Base-by-base conservation (phyloP, 2,888 invertebrate species). In the Eumerus sabulonum region DNA sequence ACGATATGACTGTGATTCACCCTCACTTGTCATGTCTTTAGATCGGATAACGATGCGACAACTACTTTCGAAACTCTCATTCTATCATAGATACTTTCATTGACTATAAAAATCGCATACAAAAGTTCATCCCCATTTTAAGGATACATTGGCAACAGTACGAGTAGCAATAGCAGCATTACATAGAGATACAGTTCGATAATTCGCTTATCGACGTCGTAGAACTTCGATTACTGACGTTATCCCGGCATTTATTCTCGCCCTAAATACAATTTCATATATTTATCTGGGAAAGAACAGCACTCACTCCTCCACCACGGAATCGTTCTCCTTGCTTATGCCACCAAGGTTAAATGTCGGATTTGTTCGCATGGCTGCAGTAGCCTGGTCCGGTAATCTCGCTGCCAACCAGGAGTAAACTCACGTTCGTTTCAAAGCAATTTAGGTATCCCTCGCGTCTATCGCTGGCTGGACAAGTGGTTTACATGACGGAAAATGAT, bases 181-280 rank as follows among this genome's bases (percentile, higher is more conserved):
- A 11, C n/a, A 40, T 40, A 9, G 40, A n/a, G n/a, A 5, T n/a
- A n/a, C 40, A 5, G 42, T 72, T 72, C 47, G 67, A 77, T 77
- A 77, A 77, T 77, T 77, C 77, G 67, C 67, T 77, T 77, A 77
- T 77, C 77, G 17, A 11, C 67, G 62, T 77, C 72, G 77, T 77
- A 77, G 72, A 77, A 77, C 77, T 63, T 72, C 77, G 77, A 77
- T 77, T 77, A 77, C 77, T 51, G n/a, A 72, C 77, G 72, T 77
- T 62, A 67, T 72, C 71, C 40, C 59, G 59, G 64, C 59, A 64
- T 76, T 76, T 76, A 70, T 56, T 66, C 72, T 56, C 62, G 72
- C 77, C 77, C 77, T 66, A 62, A 56, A 50, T 67, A 72, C 77
- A n/a, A n/a, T n/a, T n/a, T n/a, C n/a, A n/a, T n/a, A n/a, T n/a